These are phyloP conservation scores for Argentina silus DNA, from an alignment of 2,797 vertebrate genomes.

Conservation along the genomic window DNA sequence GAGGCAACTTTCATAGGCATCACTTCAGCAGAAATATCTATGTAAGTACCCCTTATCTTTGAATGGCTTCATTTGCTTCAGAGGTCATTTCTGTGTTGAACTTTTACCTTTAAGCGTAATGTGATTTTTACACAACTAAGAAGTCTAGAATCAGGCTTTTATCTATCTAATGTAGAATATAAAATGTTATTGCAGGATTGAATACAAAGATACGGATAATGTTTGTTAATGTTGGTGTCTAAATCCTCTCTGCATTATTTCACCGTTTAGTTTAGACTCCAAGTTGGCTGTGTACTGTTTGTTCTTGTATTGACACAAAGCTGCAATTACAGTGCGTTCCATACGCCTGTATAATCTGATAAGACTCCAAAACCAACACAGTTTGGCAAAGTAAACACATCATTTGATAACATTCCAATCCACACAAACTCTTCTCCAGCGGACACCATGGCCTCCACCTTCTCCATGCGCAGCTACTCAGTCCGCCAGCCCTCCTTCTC, in stretches of 20 bases:
- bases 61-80: not conserved
- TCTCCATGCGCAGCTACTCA: constrained; percentile 71
- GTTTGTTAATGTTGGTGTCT: no score
- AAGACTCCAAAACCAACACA: not conserved
- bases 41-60: constrained; percentile 56
- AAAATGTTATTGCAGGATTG: no score
- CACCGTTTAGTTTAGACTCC: no score
- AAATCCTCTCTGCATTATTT: no score
- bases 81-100: not conserved
- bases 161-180: no score
- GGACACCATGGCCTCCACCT: constrained; percentile 70
- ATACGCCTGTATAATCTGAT: not conserved
- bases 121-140: no score
- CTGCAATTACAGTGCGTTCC: not conserved
- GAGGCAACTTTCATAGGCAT: constrained; percentile 28
- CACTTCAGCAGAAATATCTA: constrained; percentile 25
- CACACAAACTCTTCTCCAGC: constrained; percentile 29
- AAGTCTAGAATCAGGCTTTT: no score
- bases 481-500: constrained; percentile 77
- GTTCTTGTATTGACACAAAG: not conserved
- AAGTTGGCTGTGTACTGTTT: not conserved
- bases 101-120: not conserved
- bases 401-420: not conserved
- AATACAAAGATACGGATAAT: no score
- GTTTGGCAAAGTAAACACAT: not conserved